These are phyloP conservation scores for Catamblyrhynchus diadema DNA, from an alignment of 2,797 vertebrate genomes.

Conservation along the genomic window DNA sequence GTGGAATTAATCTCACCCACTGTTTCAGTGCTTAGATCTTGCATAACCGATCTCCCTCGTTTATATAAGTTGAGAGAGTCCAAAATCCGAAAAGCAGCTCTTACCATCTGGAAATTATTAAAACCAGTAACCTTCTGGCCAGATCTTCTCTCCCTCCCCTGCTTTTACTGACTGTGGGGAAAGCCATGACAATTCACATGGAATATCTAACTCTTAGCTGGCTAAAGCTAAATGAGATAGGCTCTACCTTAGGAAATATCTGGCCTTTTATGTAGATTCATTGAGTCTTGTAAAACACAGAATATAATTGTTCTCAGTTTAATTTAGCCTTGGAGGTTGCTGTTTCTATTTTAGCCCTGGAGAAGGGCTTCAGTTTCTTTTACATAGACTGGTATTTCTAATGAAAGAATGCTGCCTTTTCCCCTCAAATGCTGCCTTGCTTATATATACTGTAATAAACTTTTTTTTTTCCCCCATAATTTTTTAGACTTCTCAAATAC, in stretches of 20 bases:
- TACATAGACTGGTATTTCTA: background rate
- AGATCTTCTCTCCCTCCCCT: background rate
- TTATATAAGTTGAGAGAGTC: background rate
- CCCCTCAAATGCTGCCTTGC: background rate
- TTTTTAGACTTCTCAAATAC: constrained; percentile 26
- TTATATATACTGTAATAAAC: background rate
- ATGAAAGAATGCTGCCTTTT: constrained; percentile 39
- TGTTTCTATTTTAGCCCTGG: background rate
- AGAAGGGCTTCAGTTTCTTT: background rate
- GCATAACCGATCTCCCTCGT: background rate
- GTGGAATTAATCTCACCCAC: constrained; percentile 13
- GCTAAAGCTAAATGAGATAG: background rate
- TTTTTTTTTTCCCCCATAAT: background rate
- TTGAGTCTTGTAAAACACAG: background rate
- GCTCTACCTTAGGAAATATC: background rate
- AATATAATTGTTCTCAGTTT: background rate
- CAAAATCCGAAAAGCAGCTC: background rate
- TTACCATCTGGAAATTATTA: background rate
- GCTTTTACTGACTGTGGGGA: background rate
- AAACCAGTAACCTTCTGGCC: background rate
- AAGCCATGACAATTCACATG: background rate
- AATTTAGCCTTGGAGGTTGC: background rate
- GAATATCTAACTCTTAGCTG: background rate
- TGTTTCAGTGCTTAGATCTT: background rate
- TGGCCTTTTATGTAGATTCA: background rate